Evolutionary conservation across 1,140 invertebrate genomes (phyloP), one percentile per base, ranked within the genome.

Genomic region (Euglossa dilemma): DNA sequence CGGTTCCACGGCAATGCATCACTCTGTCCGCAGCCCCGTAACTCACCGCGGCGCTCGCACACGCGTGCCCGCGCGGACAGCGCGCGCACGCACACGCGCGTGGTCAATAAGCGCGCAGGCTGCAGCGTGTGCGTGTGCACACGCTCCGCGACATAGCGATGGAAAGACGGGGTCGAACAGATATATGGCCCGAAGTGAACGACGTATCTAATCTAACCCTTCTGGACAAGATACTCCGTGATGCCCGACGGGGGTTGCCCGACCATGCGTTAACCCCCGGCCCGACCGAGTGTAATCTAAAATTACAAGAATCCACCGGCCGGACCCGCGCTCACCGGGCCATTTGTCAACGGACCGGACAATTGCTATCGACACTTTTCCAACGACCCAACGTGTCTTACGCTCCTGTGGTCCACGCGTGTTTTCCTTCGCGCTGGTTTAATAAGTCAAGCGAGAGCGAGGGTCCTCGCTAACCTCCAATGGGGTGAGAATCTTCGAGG

Each of bases 201-300:
- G 93, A 94, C 92, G 92, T 92, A 92, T 94, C 94, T 93, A 94
- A 94, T 94, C 93, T 93, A 92, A 93, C 93, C 93, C 93, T 93
- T 93, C 91, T 93, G 92, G 92, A 93, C 90, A 91, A 91, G 91
- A 91, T 91, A 91, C 90, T 89, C 86, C 77, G 87, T 90, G 90
- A 91, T 90, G 90, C 85, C 71, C 83, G 85, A 86, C 67, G 82
- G 75, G 74, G 90, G 80, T 86, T 85, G 80, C n/a, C 80, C 70
- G 84, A 45, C 87, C 85, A 85, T 90, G 83, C 89, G 89, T 89
- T 88, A 87, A 89, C 90, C 76, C 81, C 66, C 57, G 73, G 64
- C 36, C 57, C 73, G 79, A 75, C 87, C 66, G 83, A 89, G 87
- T 89, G 87, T 89, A 89, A 89, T 89, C 88, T 89, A 89, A 89